Percentiles rank a stretch among this genome's conserved stretches.
phyloP scores from a whole-genome alignment of 2,113 vertebrate genomes.

The Halichoerus grypus region DNA sequence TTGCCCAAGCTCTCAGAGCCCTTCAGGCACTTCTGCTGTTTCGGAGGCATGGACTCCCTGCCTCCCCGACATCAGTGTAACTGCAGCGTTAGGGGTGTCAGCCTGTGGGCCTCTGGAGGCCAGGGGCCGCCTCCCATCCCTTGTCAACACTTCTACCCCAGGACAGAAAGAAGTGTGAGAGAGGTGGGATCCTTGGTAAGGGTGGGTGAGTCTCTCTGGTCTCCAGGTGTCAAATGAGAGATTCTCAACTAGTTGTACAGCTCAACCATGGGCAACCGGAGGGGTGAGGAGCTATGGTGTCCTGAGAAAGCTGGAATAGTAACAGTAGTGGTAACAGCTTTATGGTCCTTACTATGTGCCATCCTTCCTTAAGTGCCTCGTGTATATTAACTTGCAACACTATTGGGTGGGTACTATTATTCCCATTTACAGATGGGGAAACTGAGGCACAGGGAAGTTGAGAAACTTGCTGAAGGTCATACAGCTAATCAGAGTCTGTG shows the following conservation, averaged over 20 bases:
- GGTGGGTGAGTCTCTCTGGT: background rate
- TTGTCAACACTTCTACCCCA: background rate
- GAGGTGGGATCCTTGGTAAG: background rate
- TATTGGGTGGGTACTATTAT: background rate
- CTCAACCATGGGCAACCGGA: no score
- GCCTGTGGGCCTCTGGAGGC: background rate
- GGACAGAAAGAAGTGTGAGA: background rate
- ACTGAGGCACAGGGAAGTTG: background rate
- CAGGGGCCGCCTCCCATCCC: no score
- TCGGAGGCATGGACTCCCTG: accelerated
- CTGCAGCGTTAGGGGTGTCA: background rate
- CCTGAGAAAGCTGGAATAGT: background rate
- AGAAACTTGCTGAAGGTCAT: slow-evolving; percentile 2
- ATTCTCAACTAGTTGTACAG: background rate
- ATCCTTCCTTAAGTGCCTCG: background rate
- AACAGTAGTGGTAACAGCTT: background rate
- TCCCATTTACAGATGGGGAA: slow-evolving; percentile 30
- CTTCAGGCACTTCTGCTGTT: no score
- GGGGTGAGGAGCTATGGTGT: background rate
- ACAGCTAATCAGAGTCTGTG: background rate
- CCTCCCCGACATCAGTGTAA: background rate
- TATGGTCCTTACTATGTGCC: background rate
- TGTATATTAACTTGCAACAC: background rate
- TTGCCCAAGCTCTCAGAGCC: background rate
- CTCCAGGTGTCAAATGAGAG: background rate